These are phyloP conservation scores for Ceratosolen solmsi DNA, from an alignment of 1,140 invertebrate genomes.

Conservation along the genomic window DNA sequence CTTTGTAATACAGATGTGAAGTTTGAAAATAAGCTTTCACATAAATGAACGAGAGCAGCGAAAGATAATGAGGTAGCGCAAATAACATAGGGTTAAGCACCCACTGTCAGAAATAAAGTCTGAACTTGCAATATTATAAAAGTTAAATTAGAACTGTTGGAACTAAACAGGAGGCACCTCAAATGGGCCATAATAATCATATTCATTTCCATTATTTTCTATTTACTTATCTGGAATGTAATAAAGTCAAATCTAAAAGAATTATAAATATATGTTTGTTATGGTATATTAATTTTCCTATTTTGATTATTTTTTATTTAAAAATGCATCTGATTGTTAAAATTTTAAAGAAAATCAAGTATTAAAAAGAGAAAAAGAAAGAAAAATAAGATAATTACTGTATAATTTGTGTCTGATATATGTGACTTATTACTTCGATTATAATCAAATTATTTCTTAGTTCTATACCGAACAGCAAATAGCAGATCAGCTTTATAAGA, in stretches of 20 bases:
- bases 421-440: conserved; percentile 2
- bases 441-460: background rate
- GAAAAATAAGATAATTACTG: conserved; percentile 20
- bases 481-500: background rate
- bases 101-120: conserved; percentile 27
- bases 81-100: conserved; percentile 49
- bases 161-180: conserved; percentile 44
- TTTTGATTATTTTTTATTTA: conserved; percentile 30
- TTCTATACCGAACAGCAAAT: background rate
- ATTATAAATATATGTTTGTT: conserved; percentile 4
- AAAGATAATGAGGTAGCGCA: conserved; percentile 48
- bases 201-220: background rate
- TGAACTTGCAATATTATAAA: background rate
- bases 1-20: conserved; percentile 26
- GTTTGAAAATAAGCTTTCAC: conserved; percentile 10
- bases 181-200: conserved; percentile 26
- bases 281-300: background rate
- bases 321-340: background rate
- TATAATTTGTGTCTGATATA: background rate
- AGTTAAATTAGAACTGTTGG: conserved; percentile 5
- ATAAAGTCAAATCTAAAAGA: conserved; percentile 26
- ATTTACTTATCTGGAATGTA: conserved; percentile 20
- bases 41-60: conserved; percentile 41
- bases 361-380: conserved; percentile 47
- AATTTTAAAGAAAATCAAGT: conserved; percentile 1